Conservation (phyloP, 2,888 invertebrate genomes). For the Tachina lurida region DNA sequence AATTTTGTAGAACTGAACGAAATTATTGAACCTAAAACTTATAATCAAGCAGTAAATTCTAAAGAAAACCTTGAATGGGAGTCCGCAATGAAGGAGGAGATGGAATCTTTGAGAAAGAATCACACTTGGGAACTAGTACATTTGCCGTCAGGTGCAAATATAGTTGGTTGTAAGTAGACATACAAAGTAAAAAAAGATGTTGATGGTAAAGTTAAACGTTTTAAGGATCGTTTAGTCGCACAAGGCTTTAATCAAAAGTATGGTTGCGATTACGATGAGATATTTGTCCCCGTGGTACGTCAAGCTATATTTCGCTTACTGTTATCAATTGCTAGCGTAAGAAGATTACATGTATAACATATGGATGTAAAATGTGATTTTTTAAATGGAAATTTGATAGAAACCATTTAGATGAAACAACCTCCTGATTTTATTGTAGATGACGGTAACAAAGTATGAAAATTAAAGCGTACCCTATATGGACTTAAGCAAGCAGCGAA, state of each 20-base stretch:
- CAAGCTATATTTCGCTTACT: no score
- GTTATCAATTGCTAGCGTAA: no score
- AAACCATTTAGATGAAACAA: conserved; percentile 26
- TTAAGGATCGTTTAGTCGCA: neutral
- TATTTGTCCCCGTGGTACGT: no score
- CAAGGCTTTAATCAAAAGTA: no score
- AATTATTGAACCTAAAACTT: no score
- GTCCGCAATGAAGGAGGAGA: no score
- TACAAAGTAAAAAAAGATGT: neutral
- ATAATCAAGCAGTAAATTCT: no score
- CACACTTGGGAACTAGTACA: neutral
- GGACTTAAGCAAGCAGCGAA: conserved; percentile 6
- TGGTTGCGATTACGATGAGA: no score
- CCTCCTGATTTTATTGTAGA: conserved; percentile 20
- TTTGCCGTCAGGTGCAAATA: neutral
- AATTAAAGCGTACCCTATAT: neutral
- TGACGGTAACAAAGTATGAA: neutral
- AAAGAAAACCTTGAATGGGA: no score
- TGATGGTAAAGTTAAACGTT: conserved; percentile 1
- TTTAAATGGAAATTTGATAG: conserved; percentile 12
- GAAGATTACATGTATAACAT: conserved; percentile 43
- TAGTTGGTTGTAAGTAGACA: neutral
- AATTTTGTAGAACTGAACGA: no score
- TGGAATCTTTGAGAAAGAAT: neutral
- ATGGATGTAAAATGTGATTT: conserved; percentile 38